phyloP scores from a whole-genome alignment of 2,797 vertebrate species.

The Bucorvus abyssinicus region DNA sequence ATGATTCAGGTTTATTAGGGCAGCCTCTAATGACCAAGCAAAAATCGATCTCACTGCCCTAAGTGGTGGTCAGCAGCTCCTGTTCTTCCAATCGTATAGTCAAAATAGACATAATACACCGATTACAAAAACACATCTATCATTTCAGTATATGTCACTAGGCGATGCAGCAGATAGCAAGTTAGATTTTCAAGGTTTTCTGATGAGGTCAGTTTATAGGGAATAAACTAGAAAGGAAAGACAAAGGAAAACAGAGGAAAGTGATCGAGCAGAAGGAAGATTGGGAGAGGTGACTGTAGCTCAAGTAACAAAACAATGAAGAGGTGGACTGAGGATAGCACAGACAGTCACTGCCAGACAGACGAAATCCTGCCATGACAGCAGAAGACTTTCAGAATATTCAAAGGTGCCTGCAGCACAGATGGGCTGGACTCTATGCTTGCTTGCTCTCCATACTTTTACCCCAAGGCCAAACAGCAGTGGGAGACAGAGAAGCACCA shows the following conservation, averaged over 20 bases:
- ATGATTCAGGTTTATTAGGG: background rate
- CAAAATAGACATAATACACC: background rate
- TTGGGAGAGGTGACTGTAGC: background rate
- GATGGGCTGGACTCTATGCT: background rate
- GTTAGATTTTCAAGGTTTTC: background rate
- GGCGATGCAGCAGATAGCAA: background rate
- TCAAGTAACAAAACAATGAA: background rate
- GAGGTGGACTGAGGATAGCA: background rate
- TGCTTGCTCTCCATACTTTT: background rate
- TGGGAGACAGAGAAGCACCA: background rate
- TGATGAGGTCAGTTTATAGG: accelerated
- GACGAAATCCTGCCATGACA: background rate
- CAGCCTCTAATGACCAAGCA: background rate
- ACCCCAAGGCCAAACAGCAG: background rate
- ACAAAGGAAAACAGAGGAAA: background rate
- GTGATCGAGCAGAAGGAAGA: background rate
- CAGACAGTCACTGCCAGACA: background rate
- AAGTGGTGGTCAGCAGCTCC: background rate
- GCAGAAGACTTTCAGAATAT: background rate
- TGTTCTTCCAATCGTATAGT: background rate
- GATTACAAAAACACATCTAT: background rate
- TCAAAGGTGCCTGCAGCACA: background rate
- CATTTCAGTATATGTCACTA: too few species aligned
- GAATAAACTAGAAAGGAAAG: background rate
- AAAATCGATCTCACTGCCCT: background rate